Evolutionary conservation across 2,113 vertebrate genomes (phyloP), one percentile per base, ranked within the genome.

Genomic region (Nannospalax galili): DNA sequence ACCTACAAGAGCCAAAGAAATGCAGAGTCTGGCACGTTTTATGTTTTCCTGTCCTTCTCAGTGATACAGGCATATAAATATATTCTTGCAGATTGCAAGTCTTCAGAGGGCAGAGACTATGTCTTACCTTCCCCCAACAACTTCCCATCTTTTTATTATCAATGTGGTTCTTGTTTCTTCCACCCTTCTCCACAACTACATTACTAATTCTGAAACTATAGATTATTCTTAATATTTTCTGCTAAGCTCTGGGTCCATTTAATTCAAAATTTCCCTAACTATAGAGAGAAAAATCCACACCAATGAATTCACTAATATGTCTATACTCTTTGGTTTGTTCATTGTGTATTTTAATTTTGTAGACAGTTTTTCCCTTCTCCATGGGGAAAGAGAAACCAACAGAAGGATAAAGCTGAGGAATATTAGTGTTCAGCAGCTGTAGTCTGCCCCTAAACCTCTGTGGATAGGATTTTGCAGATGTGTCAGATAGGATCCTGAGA

Each of bases 311-410:
- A 40, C 78, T 45, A 62, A 42, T 73, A 24, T 0, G 22, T 81
- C 60, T 81, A 1, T 3, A 56, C 0, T 58, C 24, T 94, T 92
- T 86, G 67, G 45, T 92, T 92, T 87, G 79, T 93, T 96, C 32
- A 64, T 77, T 62, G 22, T 32, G 7, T 45, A 90, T 91, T 95
- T 95, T 56, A 56, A 86, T 95, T 91, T 95, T 77, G 30, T 93
- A 48, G 81, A 92, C 2, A 10, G 24, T 90, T 52, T 48, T 37
- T 92, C 2, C 16, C 7, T 2, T 65, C n/a, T n/a, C n/a, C 30
- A 35, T 0, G 48, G 62, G 22, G 74, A 7, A 88, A 80, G 35
- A 79, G 79, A 73, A 40, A 81, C 65, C 56, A 40, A 64, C 22
- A 85, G 67, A 93, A 89, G 40, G 45, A 82, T 80, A 92, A 86